Base-by-base conservation (phyloP, 1,140 invertebrate genomes). In the Pemphigus obesinymphae region DNA sequence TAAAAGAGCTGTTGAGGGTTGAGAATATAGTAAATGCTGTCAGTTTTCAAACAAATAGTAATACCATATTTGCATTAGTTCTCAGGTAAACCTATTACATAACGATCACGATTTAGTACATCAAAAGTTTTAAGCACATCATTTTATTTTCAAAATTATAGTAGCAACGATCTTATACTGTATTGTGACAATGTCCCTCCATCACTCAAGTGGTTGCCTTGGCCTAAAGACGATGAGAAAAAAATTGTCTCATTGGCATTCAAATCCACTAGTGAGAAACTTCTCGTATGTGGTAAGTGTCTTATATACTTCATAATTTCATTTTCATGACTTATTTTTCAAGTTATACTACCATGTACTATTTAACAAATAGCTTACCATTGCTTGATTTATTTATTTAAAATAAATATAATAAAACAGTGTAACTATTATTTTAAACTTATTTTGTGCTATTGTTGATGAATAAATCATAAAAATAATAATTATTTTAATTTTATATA, bases 181-280 rank as follows among this genome's bases (percentile, higher is more conserved):
- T 80, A 61, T 80, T 55, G 76, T 43, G 76, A 80, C 15, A 31
- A 63, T 26, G 8, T 29, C 3, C 76, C 76, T 34, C 76, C 76
- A 5, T 61, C 23, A 5, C 34, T 80, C 17, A 80, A 80, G 43
- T 80, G 55, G 53, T 45, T 80, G 34, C 76, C 76, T 45, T 80
- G 76, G 76, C 76, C 76, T 2, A 80, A 80, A 45, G 76, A 80
- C 8, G 53, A 80, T 31, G 40, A 37, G 0, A 80, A 80, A 43
- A 80, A 63, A 80, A 80, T 80, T 63, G 55, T 80, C n/a, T 80
- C 76, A 8, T 63, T 80, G 11, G 37, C 76, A 2, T 80, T 80
- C 17, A 80, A 80, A 80, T 80, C 76, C 1, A 61, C 53, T 11
- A 80, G 55, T 61, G 76, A 80, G 58, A 80, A 63, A 6, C 76